Conservation (phyloP, 2,888 invertebrate species). For the Cheilosia soror region DNA sequence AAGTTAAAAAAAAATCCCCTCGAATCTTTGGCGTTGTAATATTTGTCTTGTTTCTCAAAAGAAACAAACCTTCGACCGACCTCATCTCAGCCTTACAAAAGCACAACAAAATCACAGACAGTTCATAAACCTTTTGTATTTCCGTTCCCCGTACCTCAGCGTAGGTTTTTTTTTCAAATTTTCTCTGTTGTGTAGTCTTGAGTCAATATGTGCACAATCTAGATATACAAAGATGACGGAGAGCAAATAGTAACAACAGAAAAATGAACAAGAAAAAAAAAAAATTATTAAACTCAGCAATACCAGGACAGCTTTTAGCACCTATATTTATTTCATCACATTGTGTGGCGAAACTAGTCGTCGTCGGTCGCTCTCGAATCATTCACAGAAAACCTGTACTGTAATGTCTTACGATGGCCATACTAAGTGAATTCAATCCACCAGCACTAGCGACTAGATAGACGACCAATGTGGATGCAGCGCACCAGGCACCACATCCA, state of each 20-base stretch:
- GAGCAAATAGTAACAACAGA: conserved; percentile 65
- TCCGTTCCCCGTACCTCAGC: conserved; percentile 26
- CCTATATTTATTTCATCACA: conserved; percentile 73
- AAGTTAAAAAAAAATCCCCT: conserved; percentile 3
- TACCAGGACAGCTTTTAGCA: conserved; percentile 71
- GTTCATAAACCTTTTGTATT: conserved; percentile 72
- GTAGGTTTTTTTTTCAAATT: not conserved
- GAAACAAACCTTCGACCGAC: conserved; percentile 61
- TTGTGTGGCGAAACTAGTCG: conserved; percentile 71
- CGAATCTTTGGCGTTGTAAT: not conserved
- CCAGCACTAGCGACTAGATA: conserved; percentile 23
- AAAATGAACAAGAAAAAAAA: conserved; percentile 17
- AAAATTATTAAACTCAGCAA: conserved; percentile 29
- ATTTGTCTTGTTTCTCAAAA: conserved; percentile 23
- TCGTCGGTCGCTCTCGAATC: conserved; percentile 46
- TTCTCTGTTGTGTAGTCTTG: conserved; percentile 14
- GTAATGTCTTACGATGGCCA: conserved; percentile 63
- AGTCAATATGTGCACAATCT: conserved; percentile 69
- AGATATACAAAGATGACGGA: conserved; percentile 67
- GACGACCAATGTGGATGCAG: conserved; percentile 25
- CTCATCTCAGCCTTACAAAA: conserved; percentile 61
- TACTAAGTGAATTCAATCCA: conserved; percentile 58
- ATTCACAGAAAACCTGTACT: conserved; percentile 74
- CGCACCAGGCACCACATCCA: conserved; percentile 18
- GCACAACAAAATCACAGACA: conserved; percentile 64